Evolutionary conservation across 2,888 invertebrate genomes (phyloP).

Genomic region (Colletes collaris): DNA sequence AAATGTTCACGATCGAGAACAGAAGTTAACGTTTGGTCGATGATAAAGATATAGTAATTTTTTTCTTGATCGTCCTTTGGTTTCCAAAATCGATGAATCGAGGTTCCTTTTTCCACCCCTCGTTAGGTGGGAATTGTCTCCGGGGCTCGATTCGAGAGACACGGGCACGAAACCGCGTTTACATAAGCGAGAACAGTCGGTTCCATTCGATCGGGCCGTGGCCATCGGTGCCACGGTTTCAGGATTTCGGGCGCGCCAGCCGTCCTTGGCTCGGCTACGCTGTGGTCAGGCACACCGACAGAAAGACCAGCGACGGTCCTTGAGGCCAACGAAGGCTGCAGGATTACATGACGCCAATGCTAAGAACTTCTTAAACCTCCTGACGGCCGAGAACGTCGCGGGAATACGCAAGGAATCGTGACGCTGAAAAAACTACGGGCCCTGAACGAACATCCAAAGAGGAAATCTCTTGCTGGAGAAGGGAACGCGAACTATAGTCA

Average conservation of each 20-base stretch:
- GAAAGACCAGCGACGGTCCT: constrained; percentile 48
- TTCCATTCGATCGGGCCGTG: constrained; percentile 11
- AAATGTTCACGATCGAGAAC: too few relatives aligned
- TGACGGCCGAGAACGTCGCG: constrained; percentile 30
- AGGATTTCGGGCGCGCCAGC: constrained; percentile 56
- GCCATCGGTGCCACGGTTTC: constrained; percentile 36
- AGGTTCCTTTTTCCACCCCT: neutral
- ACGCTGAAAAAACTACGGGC: neutral
- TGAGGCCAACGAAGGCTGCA: constrained; percentile 67
- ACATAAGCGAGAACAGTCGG: constrained; percentile 3
- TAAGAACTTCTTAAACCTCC: constrained; percentile 49
- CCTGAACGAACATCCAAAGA: constrained; percentile 12
- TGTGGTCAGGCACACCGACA: constrained; percentile 14
- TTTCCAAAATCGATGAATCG: neutral
- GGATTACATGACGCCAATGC: constrained; percentile 72
- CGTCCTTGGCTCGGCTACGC: constrained; percentile 60
- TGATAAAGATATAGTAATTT: too few relatives aligned
- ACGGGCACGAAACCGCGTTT: neutral
- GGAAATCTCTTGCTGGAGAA: neutral
- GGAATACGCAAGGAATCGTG: constrained; percentile 46
- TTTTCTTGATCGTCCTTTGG: neutral
- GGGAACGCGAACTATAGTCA: constrained; percentile 26
- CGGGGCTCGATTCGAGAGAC: neutral
- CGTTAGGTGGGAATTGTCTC: neutral
- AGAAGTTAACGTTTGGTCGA: too few relatives aligned